Percentiles rank a stretch among this genome's conserved stretches.
phyloP scores from a whole-genome alignment of 2,888 invertebrate genomes.

The Coenonympha glycerion region DNA sequence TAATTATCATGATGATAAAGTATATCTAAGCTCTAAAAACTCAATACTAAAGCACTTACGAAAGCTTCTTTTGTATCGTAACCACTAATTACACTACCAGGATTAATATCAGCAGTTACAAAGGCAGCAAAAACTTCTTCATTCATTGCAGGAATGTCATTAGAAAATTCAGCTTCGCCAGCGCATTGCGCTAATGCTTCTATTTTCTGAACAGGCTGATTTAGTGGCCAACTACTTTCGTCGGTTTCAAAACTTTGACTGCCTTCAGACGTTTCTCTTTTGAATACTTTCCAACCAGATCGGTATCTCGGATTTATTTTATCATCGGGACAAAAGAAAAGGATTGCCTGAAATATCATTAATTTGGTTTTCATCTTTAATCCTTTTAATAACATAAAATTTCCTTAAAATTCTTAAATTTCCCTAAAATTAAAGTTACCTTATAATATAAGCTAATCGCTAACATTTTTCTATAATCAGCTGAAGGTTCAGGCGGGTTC shows the following conservation, averaged over 20 bases:
- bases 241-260: slow-evolving; percentile 83
- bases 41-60: slow-evolving; percentile 61
- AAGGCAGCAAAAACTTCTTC: slow-evolving; percentile 84
- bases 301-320: slow-evolving; percentile 62
- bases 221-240: slow-evolving; percentile 81
- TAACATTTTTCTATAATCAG: slow-evolving; percentile 75
- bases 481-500: slow-evolving; percentile 72
- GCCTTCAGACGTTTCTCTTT: slow-evolving; percentile 80
- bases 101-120: slow-evolving; percentile 76
- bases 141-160: slow-evolving; percentile 80
- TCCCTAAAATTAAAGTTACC: too few species aligned
- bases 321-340: slow-evolving; percentile 74
- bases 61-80: slow-evolving; percentile 81
- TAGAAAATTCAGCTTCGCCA: slow-evolving; percentile 86
- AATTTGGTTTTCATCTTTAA: too few species aligned
- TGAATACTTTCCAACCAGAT: slow-evolving; percentile 77
- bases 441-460: slow-evolving; percentile 80
- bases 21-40: too few species aligned
- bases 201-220: slow-evolving; percentile 83
- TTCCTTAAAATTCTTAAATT: too few species aligned
- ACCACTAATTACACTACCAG: slow-evolving; percentile 73
- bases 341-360: slow-evolving; percentile 54
- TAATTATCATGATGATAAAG: too few species aligned
- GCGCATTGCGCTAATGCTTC: slow-evolving; percentile 81
- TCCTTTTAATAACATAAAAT: too few species aligned